These are phyloP conservation scores for Nasalis larvatus DNA, from an alignment of 2,113 vertebrate genomes.

Conservation along the genomic window DNA sequence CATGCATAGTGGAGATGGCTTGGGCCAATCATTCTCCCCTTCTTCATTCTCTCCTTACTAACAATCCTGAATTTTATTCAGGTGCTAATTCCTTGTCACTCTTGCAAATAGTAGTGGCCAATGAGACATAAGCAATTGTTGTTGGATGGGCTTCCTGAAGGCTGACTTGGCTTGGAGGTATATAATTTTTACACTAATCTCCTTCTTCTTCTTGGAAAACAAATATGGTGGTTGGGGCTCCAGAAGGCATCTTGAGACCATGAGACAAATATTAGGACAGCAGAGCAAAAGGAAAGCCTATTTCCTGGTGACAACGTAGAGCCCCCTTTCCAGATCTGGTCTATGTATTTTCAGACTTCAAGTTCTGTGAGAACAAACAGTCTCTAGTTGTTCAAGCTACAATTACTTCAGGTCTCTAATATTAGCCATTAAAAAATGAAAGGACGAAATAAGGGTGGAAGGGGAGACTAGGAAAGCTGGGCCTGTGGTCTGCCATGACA, in stretches of 20 bases:
- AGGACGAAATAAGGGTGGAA: neutral
- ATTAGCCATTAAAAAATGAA: neutral
- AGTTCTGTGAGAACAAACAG: neutral
- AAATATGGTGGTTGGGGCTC: neutral
- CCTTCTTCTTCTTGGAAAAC: neutral
- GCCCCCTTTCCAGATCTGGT: neutral
- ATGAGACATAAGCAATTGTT: neutral
- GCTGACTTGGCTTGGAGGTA: neutral
- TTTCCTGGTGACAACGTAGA: neutral
- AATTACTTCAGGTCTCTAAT: neutral
- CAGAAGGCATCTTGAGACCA: neutral
- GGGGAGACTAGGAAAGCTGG: neutral
- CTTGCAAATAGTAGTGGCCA: neutral
- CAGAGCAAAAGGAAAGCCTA: neutral
- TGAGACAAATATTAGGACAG: neutral
- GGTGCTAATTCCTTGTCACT: neutral
- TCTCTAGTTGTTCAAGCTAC: neutral
- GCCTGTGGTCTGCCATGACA: neutral
- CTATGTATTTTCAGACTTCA: neutral
- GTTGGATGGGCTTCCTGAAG: neutral
- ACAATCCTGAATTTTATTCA: neutral
- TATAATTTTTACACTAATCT: neutral
- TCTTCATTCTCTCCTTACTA: neutral
- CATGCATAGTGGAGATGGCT: neutral
- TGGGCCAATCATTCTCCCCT: neutral